Evolutionary conservation across 2,888 invertebrate species (phyloP).

Genomic region (Polydrusus pterygomalis): DNA sequence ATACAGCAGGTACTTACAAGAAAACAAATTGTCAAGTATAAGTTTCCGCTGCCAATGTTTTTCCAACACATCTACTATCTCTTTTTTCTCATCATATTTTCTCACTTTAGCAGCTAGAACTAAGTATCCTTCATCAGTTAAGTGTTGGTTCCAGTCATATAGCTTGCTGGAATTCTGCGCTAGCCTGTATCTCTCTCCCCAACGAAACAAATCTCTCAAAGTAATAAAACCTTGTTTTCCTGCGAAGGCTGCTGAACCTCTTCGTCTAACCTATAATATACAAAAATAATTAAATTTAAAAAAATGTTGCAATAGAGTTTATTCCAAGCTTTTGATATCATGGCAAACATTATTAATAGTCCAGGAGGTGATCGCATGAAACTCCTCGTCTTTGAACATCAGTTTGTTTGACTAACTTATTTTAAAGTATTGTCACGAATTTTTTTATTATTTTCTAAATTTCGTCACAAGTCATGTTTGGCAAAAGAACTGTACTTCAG

Average conservation of each 20-base stretch:
- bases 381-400: too few species aligned
- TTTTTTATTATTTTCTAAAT: too few species aligned
- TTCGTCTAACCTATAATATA: slow-evolving; percentile 76
- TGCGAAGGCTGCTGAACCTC: slow-evolving; percentile 91
- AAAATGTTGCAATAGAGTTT: too few species aligned
- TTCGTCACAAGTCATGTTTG: too few species aligned
- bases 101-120: slow-evolving; percentile 95
- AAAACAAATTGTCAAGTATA: slow-evolving; percentile 82
- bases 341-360: too few species aligned
- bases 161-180: slow-evolving; percentile 78
- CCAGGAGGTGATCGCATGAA: too few species aligned
- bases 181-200: slow-evolving; percentile 94
- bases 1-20: slow-evolving; percentile 73
- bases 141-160: slow-evolving; percentile 97
- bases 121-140: slow-evolving; percentile 97
- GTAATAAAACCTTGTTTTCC: slow-evolving; percentile 96
- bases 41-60: slow-evolving; percentile 88
- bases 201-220: slow-evolving; percentile 94
- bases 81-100: slow-evolving; percentile 85
- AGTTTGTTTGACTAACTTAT: too few species aligned
- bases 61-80: slow-evolving; percentile 86
- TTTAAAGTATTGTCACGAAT: too few species aligned
- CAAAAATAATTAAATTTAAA: background rate
- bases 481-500: too few species aligned
- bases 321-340: too few species aligned